A percentile compares a stretch with the other conserved stretches of the same genome.
phyloP scores from a whole-genome alignment of 2,888 invertebrate species.

The Liopterus haemorrhoidalis region DNA sequence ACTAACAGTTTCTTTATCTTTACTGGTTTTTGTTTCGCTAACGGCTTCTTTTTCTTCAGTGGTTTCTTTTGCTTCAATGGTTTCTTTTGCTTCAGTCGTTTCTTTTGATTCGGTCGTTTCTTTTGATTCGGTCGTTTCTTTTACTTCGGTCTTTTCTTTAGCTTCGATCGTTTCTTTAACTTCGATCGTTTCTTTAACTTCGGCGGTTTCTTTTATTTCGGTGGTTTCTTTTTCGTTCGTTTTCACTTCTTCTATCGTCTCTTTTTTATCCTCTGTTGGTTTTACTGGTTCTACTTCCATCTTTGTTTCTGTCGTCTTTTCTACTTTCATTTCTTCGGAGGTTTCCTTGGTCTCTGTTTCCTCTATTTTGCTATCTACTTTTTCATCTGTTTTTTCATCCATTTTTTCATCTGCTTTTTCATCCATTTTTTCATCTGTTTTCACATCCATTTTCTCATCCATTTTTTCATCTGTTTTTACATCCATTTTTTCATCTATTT shows the following conservation, averaged over 20 bases:
- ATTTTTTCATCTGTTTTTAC: slow-evolving; percentile 5
- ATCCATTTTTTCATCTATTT: slow-evolving; percentile 27
- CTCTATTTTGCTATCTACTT: slow-evolving; percentile 24
- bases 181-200: slow-evolving; percentile 12
- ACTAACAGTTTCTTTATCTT: slow-evolving; percentile 7
- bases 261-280: slow-evolving; percentile 16
- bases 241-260: slow-evolving; percentile 20
- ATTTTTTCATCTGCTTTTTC: slow-evolving; percentile 19
- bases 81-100: slow-evolving; percentile 6
- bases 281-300: slow-evolving; percentile 22
- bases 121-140: slow-evolving; percentile 8
- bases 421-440: slow-evolving; percentile 15
- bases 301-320: slow-evolving; percentile 15
- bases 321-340: slow-evolving; percentile 14
- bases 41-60: slow-evolving; percentile 4
- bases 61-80: not conserved
- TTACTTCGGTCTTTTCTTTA: slow-evolving; percentile 22
- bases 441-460: slow-evolving; percentile 10
- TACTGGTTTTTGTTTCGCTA: slow-evolving; percentile 5
- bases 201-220: slow-evolving; percentile 21
- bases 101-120: slow-evolving; percentile 10
- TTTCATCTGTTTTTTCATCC: slow-evolving; percentile 25
- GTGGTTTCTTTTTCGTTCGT: slow-evolving; percentile 13
- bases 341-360: slow-evolving; percentile 19
- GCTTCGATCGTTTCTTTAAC: slow-evolving; percentile 20